Evolutionary conservation across 2,888 invertebrate genomes (phyloP).

Genomic region (Drosophila tripunctata): DNA sequence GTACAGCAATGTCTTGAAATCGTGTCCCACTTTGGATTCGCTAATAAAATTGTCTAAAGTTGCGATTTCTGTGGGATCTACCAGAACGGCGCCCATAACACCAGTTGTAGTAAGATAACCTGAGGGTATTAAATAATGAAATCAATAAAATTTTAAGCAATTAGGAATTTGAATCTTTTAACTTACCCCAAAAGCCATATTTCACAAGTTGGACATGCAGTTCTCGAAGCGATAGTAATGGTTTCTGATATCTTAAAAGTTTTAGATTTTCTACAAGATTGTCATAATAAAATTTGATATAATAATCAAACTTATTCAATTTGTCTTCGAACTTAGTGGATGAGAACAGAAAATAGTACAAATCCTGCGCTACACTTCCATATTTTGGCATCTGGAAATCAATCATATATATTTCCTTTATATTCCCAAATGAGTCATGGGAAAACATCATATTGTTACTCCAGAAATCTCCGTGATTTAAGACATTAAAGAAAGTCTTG

Average conservation of each 20-base stretch:
- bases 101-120: conserved; percentile 39
- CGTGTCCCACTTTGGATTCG: conserved; percentile 41
- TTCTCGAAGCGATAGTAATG: conserved; percentile 68
- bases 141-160: not conserved
- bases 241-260: conserved; percentile 68
- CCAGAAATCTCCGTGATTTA: conserved; percentile 79
- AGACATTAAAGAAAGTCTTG: conserved; percentile 58
- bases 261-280: conserved; percentile 67
- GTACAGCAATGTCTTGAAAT: conserved; percentile 65
- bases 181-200: no score
- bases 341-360: conserved; percentile 76
- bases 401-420: conserved; percentile 69
- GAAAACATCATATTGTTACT: conserved; percentile 79
- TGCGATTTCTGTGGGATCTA: conserved; percentile 71
- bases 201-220: conserved; percentile 69
- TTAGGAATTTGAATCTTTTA: no score
- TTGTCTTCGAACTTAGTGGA: conserved; percentile 77
- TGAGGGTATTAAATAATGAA: not conserved
- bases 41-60: conserved; percentile 64
- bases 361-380: conserved; percentile 73
- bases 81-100: conserved; percentile 61
- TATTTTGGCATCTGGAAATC: conserved; percentile 79
- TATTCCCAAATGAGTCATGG: conserved; percentile 62
- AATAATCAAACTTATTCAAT: conserved; percentile 77
- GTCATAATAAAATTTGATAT: conserved; percentile 76